phyloP scores from a whole-genome alignment of 2,797 vertebrate species.

The Lagothrix lagotricha region DNA sequence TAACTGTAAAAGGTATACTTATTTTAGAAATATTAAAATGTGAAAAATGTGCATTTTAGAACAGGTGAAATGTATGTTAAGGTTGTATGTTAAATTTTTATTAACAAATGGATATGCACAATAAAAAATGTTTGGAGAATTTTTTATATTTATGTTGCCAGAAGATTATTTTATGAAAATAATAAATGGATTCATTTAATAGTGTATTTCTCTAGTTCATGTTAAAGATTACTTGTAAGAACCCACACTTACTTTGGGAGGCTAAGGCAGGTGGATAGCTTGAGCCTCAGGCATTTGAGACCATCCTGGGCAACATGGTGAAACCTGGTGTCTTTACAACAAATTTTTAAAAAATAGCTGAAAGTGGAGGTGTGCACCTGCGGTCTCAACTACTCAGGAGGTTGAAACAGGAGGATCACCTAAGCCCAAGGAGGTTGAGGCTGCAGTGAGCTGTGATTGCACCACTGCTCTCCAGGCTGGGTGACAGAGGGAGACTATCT shows the following conservation, averaged over 20 bases:
- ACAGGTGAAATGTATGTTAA: not conserved
- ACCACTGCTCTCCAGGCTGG: not conserved
- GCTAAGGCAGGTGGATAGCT: not conserved
- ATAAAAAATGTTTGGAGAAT: not conserved
- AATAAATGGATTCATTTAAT: not conserved
- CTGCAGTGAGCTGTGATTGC: not conserved
- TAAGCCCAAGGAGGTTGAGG: not conserved
- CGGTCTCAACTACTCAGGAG: not conserved
- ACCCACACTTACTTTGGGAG: not conserved
- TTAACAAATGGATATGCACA: not conserved
- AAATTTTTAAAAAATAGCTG: not conserved
- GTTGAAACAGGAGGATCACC: not conserved
- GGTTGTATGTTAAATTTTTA: not conserved
- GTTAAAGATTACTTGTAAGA: not conserved
- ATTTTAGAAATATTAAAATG: slow-evolving; percentile 20
- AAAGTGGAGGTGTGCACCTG: not conserved
- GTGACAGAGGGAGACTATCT: not conserved
- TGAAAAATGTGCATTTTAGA: not conserved
- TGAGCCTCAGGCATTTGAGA: not conserved
- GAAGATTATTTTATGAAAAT: not conserved
- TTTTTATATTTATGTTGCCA: not conserved
- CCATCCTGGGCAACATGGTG: not conserved
- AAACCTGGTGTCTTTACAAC: not conserved
- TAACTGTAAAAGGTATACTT: not conserved
- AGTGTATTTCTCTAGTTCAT: not conserved